phyloP scores from a whole-genome alignment of 2,888 invertebrate genomes.

The Pristionchus arcanus region DNA sequence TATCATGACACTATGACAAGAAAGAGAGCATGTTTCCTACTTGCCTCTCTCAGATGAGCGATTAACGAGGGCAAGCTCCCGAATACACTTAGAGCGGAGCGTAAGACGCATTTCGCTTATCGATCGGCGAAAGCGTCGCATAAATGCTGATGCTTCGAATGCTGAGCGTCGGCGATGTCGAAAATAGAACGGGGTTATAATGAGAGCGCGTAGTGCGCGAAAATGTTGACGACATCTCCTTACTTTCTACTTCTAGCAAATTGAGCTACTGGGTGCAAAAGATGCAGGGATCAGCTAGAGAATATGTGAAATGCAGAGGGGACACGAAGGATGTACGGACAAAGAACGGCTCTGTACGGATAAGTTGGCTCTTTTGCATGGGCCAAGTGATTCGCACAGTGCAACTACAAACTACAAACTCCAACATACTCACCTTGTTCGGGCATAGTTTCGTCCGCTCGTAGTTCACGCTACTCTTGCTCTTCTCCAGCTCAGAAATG shows the following conservation, averaged over 20 bases:
- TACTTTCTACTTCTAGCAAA: no score
- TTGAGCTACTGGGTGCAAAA: no score
- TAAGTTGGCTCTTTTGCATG: no score
- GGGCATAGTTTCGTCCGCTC: constrained; percentile 22
- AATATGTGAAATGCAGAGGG: no score
- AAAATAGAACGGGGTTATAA: not conserved
- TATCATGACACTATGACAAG: not conserved
- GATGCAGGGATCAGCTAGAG: no score
- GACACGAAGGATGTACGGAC: no score
- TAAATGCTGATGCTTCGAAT: not conserved
- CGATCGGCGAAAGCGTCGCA: not conserved
- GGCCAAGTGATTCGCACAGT: not conserved
- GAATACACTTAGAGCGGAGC: not conserved
- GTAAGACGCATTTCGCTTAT: not conserved
- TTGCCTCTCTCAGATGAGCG: not conserved
- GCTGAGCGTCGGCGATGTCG: not conserved
- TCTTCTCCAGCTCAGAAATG: constrained; percentile 50
- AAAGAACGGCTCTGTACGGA: no score
- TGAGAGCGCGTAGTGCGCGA: not conserved
- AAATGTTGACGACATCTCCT: no score
- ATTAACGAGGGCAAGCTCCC: not conserved
- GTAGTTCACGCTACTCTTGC: constrained; percentile 20
- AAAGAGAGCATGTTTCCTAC: not conserved
- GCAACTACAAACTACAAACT: not conserved
- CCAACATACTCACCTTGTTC: constrained; percentile 2